Base-by-base conservation (phyloP, 23 tunicate genomes). In the Aplidium turbinatum region DNA sequence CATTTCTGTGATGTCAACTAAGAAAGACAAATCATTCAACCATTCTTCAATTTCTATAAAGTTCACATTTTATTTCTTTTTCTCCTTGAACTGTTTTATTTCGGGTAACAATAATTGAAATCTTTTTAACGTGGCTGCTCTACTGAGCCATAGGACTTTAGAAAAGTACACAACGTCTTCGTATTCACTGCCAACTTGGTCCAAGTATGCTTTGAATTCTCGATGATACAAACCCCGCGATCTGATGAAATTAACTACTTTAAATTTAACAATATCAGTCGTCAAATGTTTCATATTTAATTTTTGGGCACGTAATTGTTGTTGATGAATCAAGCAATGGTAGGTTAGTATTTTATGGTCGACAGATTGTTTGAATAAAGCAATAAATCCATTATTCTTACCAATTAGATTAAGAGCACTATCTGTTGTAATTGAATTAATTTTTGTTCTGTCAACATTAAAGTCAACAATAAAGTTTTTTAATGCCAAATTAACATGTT, bases 241-340 rank as follows among this genome's bases (percentile, higher is more conserved):
- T 74, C 57, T 56, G 34, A 80, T 80, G 70, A 73, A 74, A 80
- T 80, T 73, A 24, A 72, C 86, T 33, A 30, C 80, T 35, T 73
- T n/a, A n/a, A n/a, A n/a, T n/a, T n/a, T 47, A 16, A 69, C 78
- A 47, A 70, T 32, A 71, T 39, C 36, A 46, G 78, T 38, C 65
- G 70, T 47, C n/a, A 79, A 76, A 79, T 79, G 78, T 70, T 79
- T 79, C 58, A 77, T 35, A 68, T 66, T 51, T 50, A 51, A 33
- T 31, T 45, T 70, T 51, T 50, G 31, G 31, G 50, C 38, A 74
- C 80, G 73, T 31, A 73, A 57, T 51, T 51, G 60, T 58, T 55
- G 48, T 74, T 80, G 86, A 39, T 80, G 70, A 21, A 80, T 80
- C 64, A 80, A 35, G 81, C 79, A 80, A 77, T 55, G 79, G 36